Percentiles rank a stretch among this genome's conserved stretches.
These are phyloP conservation scores for Typhlichthys subterraneus DNA, from an alignment of 2,797 vertebrate genomes.

Conservation along the genomic window DNA sequence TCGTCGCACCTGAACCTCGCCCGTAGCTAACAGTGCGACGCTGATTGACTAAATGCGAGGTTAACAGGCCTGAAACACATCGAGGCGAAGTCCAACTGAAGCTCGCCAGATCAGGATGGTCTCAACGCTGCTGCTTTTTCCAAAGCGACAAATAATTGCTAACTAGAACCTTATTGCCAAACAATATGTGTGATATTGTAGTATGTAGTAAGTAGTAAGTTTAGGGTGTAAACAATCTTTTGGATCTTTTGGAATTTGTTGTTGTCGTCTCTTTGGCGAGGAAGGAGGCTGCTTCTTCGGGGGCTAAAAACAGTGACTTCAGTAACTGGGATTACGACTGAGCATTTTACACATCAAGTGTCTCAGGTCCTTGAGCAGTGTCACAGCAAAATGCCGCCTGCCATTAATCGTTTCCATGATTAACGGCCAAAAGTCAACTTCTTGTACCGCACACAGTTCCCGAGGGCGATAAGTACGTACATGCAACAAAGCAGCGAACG, in stretches of 20 bases:
- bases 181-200: too few relatives aligned
- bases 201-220: too few relatives aligned
- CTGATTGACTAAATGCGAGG: too few relatives aligned
- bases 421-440: constrained; percentile 1
- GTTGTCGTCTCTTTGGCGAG: too few relatives aligned
- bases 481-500: constrained; percentile 8
- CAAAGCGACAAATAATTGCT: constrained; percentile 8
- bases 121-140: constrained; percentile 12
- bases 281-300: too few relatives aligned
- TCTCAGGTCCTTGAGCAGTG: constrained; percentile 3
- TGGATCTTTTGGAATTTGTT: too few relatives aligned
- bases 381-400: not conserved
- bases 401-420: constrained; percentile 17
- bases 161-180: not conserved
- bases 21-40: too few relatives aligned
- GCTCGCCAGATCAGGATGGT: constrained; percentile 22
- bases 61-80: too few relatives aligned
- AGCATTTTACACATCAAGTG: not conserved
- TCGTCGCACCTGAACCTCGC: too few relatives aligned
- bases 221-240: too few relatives aligned
- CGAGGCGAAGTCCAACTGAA: not conserved
- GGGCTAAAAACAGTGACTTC: too few relatives aligned
- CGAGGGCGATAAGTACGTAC: constrained; percentile 44
- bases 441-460: constrained; percentile 20
- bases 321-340: not conserved